Conservation (phyloP, 1,140 invertebrate species). For the Drosophila ohnishii region DNA sequence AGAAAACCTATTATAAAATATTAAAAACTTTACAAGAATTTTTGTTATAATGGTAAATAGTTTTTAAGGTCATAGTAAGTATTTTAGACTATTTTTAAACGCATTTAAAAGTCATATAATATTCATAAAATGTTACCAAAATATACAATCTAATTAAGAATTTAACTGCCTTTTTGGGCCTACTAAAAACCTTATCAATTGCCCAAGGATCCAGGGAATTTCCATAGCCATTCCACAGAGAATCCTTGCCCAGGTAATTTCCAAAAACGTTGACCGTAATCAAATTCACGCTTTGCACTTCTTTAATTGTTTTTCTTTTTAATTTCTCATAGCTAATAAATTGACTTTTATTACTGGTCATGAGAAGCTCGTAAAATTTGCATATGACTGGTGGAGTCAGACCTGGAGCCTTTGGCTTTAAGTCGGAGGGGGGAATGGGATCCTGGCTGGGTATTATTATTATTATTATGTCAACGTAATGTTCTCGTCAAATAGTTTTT, state of each 20-base stretch:
- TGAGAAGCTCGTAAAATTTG: slow-evolving; percentile 67
- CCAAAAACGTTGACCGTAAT: slow-evolving; percentile 12
- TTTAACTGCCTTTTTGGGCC: background rate
- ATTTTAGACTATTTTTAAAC: background rate
- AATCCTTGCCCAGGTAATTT: background rate
- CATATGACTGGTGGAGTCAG: slow-evolving; percentile 62
- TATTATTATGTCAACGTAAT: slow-evolving; percentile 80
- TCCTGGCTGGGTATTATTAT: slow-evolving; percentile 51
- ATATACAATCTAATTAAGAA: background rate
- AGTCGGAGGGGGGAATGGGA: slow-evolving; percentile 6
- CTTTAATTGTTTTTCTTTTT: slow-evolving; percentile 64
- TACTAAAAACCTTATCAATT: slow-evolving; percentile 11
- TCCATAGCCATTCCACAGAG: background rate
- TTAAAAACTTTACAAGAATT: background rate
- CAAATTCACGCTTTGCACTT: slow-evolving; percentile 51
- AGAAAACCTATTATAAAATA: accelerated
- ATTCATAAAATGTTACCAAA: background rate
- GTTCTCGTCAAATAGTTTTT: slow-evolving; percentile 80
- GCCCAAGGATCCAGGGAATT: background rate
- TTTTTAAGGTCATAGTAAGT: background rate
- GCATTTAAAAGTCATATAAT: no score
- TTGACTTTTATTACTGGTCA: slow-evolving; percentile 70
- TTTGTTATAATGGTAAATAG: no score
- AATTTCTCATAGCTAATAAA: slow-evolving; percentile 71
- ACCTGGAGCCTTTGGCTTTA: slow-evolving; percentile 19